These are phyloP conservation scores for Diplazon laetatorius DNA, from an alignment of 2,888 invertebrate species.

Conservation along the genomic window DNA sequence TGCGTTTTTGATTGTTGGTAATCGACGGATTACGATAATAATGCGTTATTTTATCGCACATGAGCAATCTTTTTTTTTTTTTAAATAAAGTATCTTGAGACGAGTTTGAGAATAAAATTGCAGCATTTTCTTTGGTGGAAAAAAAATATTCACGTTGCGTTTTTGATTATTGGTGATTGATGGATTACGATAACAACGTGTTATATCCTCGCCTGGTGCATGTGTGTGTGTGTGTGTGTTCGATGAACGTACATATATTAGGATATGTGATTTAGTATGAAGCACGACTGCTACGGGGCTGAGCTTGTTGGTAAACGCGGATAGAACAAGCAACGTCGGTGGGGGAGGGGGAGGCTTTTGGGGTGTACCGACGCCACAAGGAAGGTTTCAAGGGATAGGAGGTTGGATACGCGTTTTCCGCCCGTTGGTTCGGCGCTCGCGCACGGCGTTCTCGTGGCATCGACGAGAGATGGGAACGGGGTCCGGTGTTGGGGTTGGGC, in stretches of 20 bases:
- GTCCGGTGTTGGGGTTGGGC: conserved; percentile 50
- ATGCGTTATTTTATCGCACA: too few relatives aligned
- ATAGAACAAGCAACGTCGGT: background rate
- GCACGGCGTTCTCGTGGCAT: background rate
- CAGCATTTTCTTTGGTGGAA: too few relatives aligned
- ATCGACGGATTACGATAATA: too few relatives aligned
- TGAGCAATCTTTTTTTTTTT: too few relatives aligned
- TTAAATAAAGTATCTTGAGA: too few relatives aligned
- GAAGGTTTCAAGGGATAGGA: conserved; percentile 23
- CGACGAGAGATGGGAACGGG: background rate
- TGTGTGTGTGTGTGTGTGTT: background rate
- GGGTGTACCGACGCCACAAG: conserved; percentile 51
- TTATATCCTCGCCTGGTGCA: too few relatives aligned
- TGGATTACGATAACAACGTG: too few relatives aligned
- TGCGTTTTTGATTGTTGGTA: too few relatives aligned
- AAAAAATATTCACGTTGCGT: too few relatives aligned
- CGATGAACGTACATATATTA: background rate
- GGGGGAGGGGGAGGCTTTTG: too few relatives aligned
- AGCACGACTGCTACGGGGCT: background rate
- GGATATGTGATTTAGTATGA: conserved; percentile 24
- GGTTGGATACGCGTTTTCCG: conserved; percentile 25
- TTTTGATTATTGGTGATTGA: too few relatives aligned
- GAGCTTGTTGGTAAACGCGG: background rate
- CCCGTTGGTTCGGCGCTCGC: conserved; percentile 10
- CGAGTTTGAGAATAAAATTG: too few relatives aligned